These are phyloP conservation scores for Wasmannia auropunctata DNA, from an alignment of 1,140 invertebrate genomes.

Conservation along the genomic window DNA sequence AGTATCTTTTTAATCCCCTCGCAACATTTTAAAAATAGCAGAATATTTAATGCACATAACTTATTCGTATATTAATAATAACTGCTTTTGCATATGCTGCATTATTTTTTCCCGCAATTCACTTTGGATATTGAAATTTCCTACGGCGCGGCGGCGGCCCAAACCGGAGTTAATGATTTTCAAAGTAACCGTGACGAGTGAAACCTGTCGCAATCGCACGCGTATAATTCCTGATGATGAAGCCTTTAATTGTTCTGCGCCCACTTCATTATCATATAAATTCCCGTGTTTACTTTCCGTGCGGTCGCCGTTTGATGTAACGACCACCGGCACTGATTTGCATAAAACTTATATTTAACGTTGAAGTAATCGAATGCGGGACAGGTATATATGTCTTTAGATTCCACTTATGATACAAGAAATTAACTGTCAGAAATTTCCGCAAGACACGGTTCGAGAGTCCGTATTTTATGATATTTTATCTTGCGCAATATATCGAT, in stretches of 20 bases:
- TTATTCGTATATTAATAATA: background rate
- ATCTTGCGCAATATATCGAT: background rate
- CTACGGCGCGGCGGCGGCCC: background rate
- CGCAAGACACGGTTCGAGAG: background rate
- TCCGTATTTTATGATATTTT: background rate
- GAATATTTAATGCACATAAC: background rate
- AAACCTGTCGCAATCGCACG: constrained; percentile 18
- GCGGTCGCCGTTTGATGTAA: background rate
- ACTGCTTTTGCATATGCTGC: background rate
- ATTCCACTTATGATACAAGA: constrained; percentile 4
- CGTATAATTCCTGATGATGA: background rate
- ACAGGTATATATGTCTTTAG: constrained; percentile 2
- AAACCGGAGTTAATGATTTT: constrained; percentile 1
- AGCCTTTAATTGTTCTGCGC: constrained; percentile 21
- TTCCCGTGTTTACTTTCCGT: constrained; percentile 20
- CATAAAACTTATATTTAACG: constrained; percentile 30
- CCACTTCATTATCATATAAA: constrained; percentile 26
- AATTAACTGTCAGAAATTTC: constrained; percentile 3
- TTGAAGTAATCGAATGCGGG: background rate
- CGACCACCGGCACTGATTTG: background rate
- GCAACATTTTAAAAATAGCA: constrained; percentile 9
- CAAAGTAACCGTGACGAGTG: background rate
- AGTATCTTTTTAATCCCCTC: background rate
- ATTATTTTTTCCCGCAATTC: background rate
- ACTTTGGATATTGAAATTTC: constrained; percentile 9